A percentile compares a stretch with the other conserved stretches of the same genome.
Evolutionary conservation across 1,140 invertebrate species (phyloP).

Genomic region (Cyclargus thomasi): DNA sequence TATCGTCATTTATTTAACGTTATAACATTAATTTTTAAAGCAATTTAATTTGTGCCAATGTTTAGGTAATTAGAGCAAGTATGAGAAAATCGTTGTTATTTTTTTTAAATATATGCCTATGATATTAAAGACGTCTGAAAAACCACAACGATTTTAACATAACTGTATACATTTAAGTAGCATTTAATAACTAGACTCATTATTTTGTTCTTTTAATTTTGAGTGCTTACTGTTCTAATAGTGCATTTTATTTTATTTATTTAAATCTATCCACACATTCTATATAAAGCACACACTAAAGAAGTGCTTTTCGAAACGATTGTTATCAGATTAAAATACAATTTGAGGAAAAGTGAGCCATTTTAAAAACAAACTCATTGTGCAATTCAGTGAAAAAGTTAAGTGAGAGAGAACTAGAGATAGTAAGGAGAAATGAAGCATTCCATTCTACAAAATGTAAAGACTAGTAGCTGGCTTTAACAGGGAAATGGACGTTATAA

Average conservation of each 20-base stretch:
- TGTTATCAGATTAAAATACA: constrained; percentile 32
- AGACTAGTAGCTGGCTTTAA: constrained; percentile 71
- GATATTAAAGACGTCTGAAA: not conserved
- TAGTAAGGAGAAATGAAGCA: constrained; percentile 71
- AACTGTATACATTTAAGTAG: not conserved
- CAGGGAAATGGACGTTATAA: constrained; percentile 70
- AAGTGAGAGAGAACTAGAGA: constrained; percentile 68
- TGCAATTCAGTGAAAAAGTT: constrained; percentile 70
- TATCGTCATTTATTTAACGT: not conserved
- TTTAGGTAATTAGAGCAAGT: constrained; percentile 14
- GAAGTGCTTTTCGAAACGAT: constrained; percentile 5
- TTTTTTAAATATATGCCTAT: not conserved
- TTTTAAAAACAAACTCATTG: constrained; percentile 72
- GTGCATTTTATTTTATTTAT: not conserved
- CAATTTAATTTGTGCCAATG: not conserved
- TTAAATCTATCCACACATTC: constrained; percentile 7
- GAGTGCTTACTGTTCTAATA: constrained; percentile 8
- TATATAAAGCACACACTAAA: constrained; percentile 36
- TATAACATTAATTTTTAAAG: not conserved
- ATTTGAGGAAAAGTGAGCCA: constrained; percentile 72
- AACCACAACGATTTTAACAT: constrained; percentile 3
- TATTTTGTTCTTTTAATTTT: not conserved
- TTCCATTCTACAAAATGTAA: constrained; percentile 70
- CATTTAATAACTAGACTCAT: not conserved
- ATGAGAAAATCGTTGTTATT: constrained; percentile 25